Conservation (phyloP, 2,888 invertebrate species). For the Melinopterus prodromus region DNA sequence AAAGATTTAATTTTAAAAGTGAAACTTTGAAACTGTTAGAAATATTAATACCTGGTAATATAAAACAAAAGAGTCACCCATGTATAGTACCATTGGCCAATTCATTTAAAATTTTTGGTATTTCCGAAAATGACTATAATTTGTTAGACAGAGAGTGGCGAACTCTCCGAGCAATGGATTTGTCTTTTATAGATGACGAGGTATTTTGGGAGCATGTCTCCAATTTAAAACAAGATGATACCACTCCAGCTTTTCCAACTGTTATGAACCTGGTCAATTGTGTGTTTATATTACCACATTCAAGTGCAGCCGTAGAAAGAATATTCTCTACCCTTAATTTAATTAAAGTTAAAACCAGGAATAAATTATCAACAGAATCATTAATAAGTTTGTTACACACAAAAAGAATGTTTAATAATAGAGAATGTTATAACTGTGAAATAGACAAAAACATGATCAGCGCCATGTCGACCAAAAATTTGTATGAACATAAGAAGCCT, state of each 20-base stretch:
- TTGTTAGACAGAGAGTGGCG: conserved; percentile 9
- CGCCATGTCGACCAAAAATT: too few relatives aligned
- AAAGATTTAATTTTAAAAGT: not conserved
- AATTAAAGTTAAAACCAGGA: conserved; percentile 4
- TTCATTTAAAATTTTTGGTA: not conserved
- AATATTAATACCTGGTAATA: conserved; percentile 9
- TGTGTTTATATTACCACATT: conserved; percentile 11
- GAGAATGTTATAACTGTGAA: too few relatives aligned
- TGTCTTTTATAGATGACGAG: not conserved
- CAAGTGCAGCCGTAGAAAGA: conserved; percentile 12
- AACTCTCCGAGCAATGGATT: not conserved
- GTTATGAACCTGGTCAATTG: not conserved
- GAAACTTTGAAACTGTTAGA: not conserved
- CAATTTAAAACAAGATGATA: conserved; percentile 13
- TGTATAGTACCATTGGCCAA: not conserved
- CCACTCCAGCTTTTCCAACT: not conserved
- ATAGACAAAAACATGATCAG: too few relatives aligned
- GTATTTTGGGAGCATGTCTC: conserved; percentile 7
- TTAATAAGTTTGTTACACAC: too few relatives aligned
- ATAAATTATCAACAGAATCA: too few relatives aligned
- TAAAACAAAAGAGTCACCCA: conserved; percentile 4
- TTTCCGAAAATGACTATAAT: not conserved
- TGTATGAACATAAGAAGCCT: too few relatives aligned
- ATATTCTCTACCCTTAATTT: conserved; percentile 8
- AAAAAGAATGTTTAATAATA: too few relatives aligned